A percentile compares a stretch with the other conserved stretches of the same genome.
Conservation (phyloP, 2,888 invertebrate genomes). For the Anthrax anthrax region DNA sequence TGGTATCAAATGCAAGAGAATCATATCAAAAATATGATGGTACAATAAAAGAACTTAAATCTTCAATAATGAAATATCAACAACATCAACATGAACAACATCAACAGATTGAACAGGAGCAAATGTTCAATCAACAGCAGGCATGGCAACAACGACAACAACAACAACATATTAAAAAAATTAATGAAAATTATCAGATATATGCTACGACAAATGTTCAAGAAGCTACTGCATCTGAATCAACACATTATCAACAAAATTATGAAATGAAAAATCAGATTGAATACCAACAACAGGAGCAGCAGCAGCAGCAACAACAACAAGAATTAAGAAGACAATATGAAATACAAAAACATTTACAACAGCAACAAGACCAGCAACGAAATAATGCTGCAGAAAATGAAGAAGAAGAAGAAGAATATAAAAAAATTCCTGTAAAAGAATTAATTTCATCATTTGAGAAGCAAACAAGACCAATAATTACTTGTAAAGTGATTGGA, state of each 20-base stretch:
- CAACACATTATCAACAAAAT: constrained; percentile 5
- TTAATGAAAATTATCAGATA: neutral
- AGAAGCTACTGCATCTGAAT: neutral
- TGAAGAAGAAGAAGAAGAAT: constrained; percentile 21
- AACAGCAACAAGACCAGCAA: neutral
- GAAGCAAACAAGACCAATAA: constrained; percentile 41
- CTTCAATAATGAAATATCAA: constrained; percentile 4
- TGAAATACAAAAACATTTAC: too few species aligned
- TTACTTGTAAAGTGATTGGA: constrained; percentile 15
- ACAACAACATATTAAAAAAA: neutral
- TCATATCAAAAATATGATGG: constrained; percentile 14
- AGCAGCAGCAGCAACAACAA: too few species aligned
- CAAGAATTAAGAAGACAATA: too few species aligned
- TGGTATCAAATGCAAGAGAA: constrained; percentile 13
- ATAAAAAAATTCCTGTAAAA: constrained; percentile 34
- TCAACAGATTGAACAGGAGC: constrained; percentile 6
- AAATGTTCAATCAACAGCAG: constrained; percentile 6
- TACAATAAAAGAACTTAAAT: constrained; percentile 11
- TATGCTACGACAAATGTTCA: neutral
- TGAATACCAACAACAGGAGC: too few species aligned
- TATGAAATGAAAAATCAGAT: too few species aligned
- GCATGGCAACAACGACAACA: neutral
- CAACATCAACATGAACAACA: neutral
- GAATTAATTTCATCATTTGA: constrained; percentile 46
- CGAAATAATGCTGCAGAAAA: neutral